Evolutionary conservation across 2,888 invertebrate genomes (phyloP), one percentile per base, ranked within the genome.

Genomic region (Ptychoptera albimana): DNA sequence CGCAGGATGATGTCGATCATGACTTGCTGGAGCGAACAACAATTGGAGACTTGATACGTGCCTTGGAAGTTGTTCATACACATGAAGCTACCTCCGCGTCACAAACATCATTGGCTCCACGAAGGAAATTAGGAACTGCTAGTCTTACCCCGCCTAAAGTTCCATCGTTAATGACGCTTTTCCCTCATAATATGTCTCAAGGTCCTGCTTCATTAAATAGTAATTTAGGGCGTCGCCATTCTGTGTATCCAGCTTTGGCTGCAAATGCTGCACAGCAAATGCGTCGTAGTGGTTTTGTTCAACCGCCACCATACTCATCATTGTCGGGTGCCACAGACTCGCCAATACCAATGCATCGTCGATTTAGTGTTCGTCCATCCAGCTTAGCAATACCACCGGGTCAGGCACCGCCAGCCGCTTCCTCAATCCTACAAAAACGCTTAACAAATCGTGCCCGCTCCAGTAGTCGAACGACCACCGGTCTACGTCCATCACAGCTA

Each of bases 41-140:
- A 15, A 71, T 88, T 11, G 87, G 85, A 1, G 86, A 88, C 63
- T 72, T 88, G 44, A 71, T 88, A 23, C 70, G 85, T 45, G 85
- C 84, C 0, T 63, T 88, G 40, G 79, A 83, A 39, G 74, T 77
- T n/a, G 68, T 86, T 29, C 75, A 75, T 50, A 64, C 70, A 1
- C 61, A 38, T 29, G 43, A 46, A 23, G 39, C 23, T 9, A 36
- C 12, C 14, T 12, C 36, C 9, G 32, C 38, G 29, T 7, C 34
- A 16, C 39, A 46, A 14, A 13, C 12, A 39, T 35, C 42, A 23
- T 48, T 52, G 2, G 46, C 53, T 7, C 66, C 68, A 1, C 66
- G 68, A 46, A 63, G 73, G 11, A 75, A 75, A 57, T 50, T 70
- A 49, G 74, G 75, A 12, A 72, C 67, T 0, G 73, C 72, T 13